These are phyloP conservation scores for Halcyon badia DNA, from an alignment of 2,797 vertebrate genomes.

Conservation along the genomic window DNA sequence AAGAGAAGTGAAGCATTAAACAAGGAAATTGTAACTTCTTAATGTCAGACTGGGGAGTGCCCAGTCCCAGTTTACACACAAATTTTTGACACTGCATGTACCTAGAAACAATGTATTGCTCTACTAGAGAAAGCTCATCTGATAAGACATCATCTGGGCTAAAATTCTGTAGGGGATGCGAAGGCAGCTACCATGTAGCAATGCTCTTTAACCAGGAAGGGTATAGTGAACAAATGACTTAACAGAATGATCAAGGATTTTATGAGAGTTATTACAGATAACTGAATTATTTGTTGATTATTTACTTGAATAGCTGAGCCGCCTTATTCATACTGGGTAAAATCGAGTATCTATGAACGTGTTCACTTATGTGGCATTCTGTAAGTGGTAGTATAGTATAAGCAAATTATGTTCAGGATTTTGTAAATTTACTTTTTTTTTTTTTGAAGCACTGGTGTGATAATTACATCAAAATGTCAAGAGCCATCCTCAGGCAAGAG, in stretches of 20 bases:
- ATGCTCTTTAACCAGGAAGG: not conserved
- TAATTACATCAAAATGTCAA: not conserved
- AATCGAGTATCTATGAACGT: fast-evolving
- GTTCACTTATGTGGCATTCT: not conserved
- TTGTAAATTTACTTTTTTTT: not conserved
- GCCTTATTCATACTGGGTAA: not conserved
- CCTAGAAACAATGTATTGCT: not conserved
- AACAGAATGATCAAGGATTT: not conserved
- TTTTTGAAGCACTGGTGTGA: not conserved
- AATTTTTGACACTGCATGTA: not conserved
- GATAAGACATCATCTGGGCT: not conserved
- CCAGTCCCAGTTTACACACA: not conserved
- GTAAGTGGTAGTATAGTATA: not conserved
- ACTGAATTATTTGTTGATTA: not conserved
- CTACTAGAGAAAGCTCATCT: not conserved
- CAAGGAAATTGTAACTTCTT: not conserved
- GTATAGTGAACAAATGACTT: not conserved
- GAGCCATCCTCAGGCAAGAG: not conserved
- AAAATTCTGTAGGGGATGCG: not conserved
- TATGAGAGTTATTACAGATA: not conserved
- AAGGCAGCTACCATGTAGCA: not conserved
- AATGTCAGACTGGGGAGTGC: not conserved
- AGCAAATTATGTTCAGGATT: not conserved
- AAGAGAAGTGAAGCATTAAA: not conserved
- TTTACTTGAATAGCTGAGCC: not conserved